Base-by-base conservation (phyloP, 2,888 invertebrate genomes). In the Eumerus sabulonum region DNA sequence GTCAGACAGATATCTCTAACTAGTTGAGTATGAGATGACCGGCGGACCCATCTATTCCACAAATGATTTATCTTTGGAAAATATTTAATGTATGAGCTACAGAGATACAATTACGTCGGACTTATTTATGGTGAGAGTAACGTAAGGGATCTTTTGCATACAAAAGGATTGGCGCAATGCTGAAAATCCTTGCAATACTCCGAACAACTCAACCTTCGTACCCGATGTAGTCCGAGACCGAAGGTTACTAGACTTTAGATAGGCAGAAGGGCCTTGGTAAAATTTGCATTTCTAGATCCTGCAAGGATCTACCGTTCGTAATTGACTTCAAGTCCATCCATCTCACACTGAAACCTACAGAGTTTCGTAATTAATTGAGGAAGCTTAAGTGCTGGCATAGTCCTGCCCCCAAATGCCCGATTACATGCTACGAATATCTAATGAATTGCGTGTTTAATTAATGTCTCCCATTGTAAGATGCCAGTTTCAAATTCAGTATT, bases 391-490 rank as follows among this genome's bases (percentile, higher is more conserved):
- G 73, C 77, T 77, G 67, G 67, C 59, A 54, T 54, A 79, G 68
- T 62, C 53, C 70, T 76, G 48, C 79, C 74, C 82, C 81, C 82
- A 71, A n/a, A 82, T 79, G 82, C 81, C 83, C 82, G 83, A 82
- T 83, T 83, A 81, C 82, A 82, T 82, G 82, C 81, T 74, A 72
- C 70, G 83, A 82, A 84, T 83, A 87, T 90, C 91, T 92, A 93
- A 93, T 92, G 92, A 93, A 93, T 92, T 92, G 92, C 92, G 92
- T 92, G 92, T 92, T 92, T 92, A 92, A 93, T 92, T 93, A 93
- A 93, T 92, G 76, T 76, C 81, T 56, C 92, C 63, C 60, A 42
- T 27, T 57, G 57, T 45, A 27, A 38, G 50, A 44, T 62, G 57
- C 16, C n/a, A 47, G 40, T 38, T 59, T n/a, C 27, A 35, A 38